A percentile compares a stretch with the other conserved stretches of the same genome.
Conservation (phyloP, 2,888 invertebrate species). For the Synanthedon myopaeformis region DNA sequence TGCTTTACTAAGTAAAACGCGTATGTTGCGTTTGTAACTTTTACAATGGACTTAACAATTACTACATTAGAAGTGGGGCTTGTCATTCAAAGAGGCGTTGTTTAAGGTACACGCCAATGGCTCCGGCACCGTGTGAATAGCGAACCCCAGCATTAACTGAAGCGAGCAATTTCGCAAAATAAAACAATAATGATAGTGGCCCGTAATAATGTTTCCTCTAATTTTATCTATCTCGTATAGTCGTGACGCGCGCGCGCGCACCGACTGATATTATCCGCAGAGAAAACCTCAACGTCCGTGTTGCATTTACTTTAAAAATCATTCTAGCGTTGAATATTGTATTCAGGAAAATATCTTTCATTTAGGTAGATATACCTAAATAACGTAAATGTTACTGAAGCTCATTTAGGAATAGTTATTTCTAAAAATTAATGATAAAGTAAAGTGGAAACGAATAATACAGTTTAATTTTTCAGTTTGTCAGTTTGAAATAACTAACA, state of each 20-base stretch:
- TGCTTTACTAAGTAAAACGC: constrained; percentile 3
- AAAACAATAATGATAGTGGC: constrained; percentile 53
- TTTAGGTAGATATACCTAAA: no score
- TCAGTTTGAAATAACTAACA: no score
- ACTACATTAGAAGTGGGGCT: constrained; percentile 35
- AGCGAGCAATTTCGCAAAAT: constrained; percentile 48
- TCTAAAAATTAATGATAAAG: no score
- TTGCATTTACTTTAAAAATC: background rate
- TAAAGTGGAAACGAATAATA: no score
- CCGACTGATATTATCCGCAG: constrained; percentile 6
- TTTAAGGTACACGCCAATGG: constrained; percentile 38
- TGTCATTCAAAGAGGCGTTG: constrained; percentile 47
- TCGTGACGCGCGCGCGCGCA: constrained; percentile 18
- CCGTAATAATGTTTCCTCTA: constrained; percentile 40
- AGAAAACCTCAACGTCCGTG: constrained; percentile 1
- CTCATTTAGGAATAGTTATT: no score
- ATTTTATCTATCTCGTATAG: constrained; percentile 22
- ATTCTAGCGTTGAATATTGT: no score
- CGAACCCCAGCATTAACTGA: constrained; percentile 35
- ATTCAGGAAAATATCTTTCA: no score
- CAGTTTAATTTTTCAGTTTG: no score
- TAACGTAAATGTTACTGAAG: no score
- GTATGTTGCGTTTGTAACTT: constrained; percentile 3
- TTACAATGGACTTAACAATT: constrained; percentile 37
- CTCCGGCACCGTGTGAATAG: constrained; percentile 37